phyloP scores from a whole-genome alignment of 2,797 vertebrate genomes.

The Meriones psammophilus region DNA sequence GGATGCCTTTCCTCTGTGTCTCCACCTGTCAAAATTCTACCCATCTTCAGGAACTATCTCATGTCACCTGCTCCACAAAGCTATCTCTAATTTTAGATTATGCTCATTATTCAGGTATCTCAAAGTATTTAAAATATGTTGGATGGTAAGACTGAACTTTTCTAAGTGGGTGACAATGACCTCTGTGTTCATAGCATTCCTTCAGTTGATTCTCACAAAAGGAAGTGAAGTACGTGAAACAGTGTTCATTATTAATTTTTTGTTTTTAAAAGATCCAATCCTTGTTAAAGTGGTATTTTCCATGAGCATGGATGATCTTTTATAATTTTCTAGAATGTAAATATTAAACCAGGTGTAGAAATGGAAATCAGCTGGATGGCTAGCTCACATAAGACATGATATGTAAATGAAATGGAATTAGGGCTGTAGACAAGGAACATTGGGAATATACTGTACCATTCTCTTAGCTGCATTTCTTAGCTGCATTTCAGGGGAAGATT shows the following conservation, averaged over 20 bases:
- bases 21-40: conserved; percentile 69
- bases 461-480: background rate
- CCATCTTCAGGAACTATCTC: conserved; percentile 34
- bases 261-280: background rate
- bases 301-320: background rate
- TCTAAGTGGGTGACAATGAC: background rate
- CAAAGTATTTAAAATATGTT: conserved; percentile 64
- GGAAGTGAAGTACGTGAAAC: background rate
- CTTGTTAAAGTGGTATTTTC: conserved; percentile 17
- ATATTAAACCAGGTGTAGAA: background rate
- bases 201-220: conserved; percentile 10
- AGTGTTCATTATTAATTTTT: background rate
- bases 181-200: conserved; percentile 20
- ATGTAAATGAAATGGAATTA: background rate
- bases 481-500: background rate
- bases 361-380: background rate
- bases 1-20: conserved; percentile 46
- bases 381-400: background rate
- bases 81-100: conserved; percentile 72
- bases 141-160: conserved; percentile 32
- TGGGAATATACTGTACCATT: background rate
- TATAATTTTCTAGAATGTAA: background rate
- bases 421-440: background rate
- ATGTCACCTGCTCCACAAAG: conserved; percentile 57
- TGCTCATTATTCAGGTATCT: conserved; percentile 64